These are phyloP conservation scores for Amazona vittata DNA, from an alignment of 2,113 vertebrate species.

Conservation along the genomic window DNA sequence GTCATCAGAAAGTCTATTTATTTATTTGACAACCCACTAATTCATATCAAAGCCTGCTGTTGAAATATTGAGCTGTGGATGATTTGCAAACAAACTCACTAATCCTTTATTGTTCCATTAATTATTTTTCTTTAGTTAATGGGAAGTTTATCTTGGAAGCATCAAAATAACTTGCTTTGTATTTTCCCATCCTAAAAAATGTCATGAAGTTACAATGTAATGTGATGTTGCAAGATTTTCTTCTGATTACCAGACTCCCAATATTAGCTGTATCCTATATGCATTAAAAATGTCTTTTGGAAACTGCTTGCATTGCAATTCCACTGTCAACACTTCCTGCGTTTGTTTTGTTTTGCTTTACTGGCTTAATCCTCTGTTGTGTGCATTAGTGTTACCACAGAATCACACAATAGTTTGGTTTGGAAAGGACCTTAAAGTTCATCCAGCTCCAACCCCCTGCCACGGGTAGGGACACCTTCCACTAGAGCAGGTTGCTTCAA, in stretches of 20 bases:
- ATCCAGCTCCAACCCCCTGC: neutral
- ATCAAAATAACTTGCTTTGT: neutral
- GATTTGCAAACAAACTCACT: neutral
- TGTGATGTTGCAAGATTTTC: neutral
- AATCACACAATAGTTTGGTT: neutral
- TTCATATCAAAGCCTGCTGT: neutral
- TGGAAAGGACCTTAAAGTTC: neutral
- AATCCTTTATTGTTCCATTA: slow-evolving; percentile 25
- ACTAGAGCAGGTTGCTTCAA: neutral
- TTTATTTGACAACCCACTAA: slow-evolving; percentile 34
- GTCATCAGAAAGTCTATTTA: neutral
- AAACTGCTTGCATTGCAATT: neutral
- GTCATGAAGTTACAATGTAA: neutral
- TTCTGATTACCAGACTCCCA: neutral
- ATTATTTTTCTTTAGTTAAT: slow-evolving; percentile 6
- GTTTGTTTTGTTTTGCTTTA: neutral
- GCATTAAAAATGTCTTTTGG: neutral
- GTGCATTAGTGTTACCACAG: neutral
- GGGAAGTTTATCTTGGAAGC: neutral
- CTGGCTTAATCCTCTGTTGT: neutral
- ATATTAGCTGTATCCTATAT: neutral
- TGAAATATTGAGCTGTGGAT: slow-evolving; percentile 17
- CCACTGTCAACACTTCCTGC: neutral
- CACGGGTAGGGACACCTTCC: neutral
- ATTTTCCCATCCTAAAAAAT: slow-evolving; percentile 7